Conservation (phyloP, 2,797 vertebrate species). For the Acrossocheilus fasciatus region DNA sequence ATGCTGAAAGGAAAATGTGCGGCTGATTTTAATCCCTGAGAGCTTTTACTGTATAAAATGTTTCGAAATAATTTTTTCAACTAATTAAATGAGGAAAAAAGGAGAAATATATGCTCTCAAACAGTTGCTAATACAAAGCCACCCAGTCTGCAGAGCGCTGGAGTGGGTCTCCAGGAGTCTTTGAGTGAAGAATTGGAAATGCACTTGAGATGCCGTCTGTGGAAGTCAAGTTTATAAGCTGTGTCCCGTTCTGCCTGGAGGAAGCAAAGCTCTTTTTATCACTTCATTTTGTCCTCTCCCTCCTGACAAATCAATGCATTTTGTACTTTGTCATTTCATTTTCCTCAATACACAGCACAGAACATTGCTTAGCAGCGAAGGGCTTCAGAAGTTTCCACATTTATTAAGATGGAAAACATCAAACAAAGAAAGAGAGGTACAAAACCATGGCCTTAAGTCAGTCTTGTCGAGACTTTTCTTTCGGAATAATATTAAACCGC, state of each 20-base stretch:
- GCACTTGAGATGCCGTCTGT: conserved; percentile 74
- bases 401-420: conserved; percentile 77
- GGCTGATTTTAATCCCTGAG: conserved; percentile 89
- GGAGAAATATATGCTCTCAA: conserved; percentile 61
- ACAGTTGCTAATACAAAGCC: conserved; percentile 71
- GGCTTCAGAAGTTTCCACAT: conserved; percentile 72
- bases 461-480: conserved; percentile 46
- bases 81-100: conserved; percentile 73
- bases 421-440: conserved; percentile 51
- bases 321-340: conserved; percentile 73
- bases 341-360: conserved; percentile 62
- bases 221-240: conserved; percentile 71
- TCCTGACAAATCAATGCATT: conserved; percentile 78
- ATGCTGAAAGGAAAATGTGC: conserved; percentile 95
- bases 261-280: conserved; percentile 72
- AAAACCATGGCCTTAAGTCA: conserved; percentile 44
- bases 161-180: conserved; percentile 61
- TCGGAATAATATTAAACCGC: conserved; percentile 21
- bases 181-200: conserved; percentile 69
- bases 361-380: conserved; percentile 55
- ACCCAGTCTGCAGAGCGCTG: conserved; percentile 60
- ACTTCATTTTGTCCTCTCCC: conserved; percentile 76
- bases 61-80: conserved; percentile 64
- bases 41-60: conserved; percentile 67
- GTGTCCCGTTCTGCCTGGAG: conserved; percentile 60